phyloP scores from a whole-genome alignment of 2,113 vertebrate species.

The Pteruthius melanotis region DNA sequence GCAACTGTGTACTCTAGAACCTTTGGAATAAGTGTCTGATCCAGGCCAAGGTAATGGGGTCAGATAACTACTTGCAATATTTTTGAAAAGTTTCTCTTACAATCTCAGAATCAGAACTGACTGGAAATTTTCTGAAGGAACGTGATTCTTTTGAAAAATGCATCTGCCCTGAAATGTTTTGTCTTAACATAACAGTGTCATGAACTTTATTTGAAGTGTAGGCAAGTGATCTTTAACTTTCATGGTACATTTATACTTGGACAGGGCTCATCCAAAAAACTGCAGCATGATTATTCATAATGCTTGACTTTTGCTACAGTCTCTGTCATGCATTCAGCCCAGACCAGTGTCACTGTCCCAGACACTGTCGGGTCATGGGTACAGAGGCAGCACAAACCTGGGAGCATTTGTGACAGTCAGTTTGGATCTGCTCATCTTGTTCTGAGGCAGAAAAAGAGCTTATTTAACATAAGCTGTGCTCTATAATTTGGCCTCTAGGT shows the following conservation, averaged over 20 bases:
- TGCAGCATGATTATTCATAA: not conserved
- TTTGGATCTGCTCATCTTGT: not conserved
- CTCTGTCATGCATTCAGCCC: not conserved
- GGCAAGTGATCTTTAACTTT: not conserved
- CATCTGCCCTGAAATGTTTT: not conserved
- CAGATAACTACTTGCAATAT: not conserved
- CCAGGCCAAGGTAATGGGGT: not conserved
- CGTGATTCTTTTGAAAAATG: not conserved
- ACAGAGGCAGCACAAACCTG: not conserved
- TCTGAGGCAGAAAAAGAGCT: not conserved
- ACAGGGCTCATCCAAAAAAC: not conserved
- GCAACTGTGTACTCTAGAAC: not conserved
- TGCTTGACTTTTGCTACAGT: not conserved
- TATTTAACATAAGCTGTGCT: not conserved
- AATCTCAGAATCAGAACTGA: not conserved
- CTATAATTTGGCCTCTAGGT: not conserved
- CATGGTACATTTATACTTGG: not conserved
- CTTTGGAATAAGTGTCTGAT: not conserved
- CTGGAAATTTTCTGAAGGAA: not conserved
- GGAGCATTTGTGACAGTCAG: not conserved
- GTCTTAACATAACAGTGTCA: not conserved
- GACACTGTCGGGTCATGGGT: accelerated
- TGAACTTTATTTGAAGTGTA: not conserved
- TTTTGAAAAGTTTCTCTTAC: not conserved
- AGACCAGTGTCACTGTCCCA: not conserved